These are phyloP conservation scores for Eubasilissa regina DNA, from an alignment of 1,140 invertebrate species.

Conservation along the genomic window DNA sequence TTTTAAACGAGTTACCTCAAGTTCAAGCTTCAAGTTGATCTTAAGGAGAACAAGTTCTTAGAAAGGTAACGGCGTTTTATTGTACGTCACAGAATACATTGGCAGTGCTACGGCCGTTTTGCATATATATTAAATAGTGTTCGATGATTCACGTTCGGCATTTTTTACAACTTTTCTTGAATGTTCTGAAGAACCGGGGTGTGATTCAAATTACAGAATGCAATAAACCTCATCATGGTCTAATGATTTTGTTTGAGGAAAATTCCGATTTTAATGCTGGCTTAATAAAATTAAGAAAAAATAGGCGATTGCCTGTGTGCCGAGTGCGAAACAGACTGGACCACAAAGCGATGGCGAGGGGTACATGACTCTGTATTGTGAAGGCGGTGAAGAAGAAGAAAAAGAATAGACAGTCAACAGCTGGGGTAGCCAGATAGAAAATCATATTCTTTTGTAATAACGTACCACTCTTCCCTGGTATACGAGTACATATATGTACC, in stretches of 20 bases:
- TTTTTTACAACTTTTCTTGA: neutral
- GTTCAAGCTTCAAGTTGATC: neutral
- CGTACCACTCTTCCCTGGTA: too few relatives aligned
- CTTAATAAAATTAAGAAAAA: neutral
- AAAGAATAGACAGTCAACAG: too few relatives aligned
- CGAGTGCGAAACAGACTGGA: too few relatives aligned
- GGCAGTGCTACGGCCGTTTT: neutral
- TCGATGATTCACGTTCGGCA: neutral
- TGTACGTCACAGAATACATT: neutral
- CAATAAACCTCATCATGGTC: neutral
- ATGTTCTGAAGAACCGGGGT: neutral
- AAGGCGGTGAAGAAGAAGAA: too few relatives aligned
- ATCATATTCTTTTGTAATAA: too few relatives aligned
- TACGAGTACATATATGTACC: too few relatives aligned
- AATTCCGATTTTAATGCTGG: neutral
- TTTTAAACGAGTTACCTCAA: too few relatives aligned
- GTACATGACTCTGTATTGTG: too few relatives aligned
- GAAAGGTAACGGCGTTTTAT: conserved; percentile 9
- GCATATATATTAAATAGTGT: neutral
- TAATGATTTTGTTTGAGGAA: conserved; percentile 3
- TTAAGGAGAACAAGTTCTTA: conserved; percentile 7
- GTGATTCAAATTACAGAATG: neutral
- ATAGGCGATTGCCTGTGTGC: too few relatives aligned
- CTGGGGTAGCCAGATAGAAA: too few relatives aligned
- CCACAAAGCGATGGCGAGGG: too few relatives aligned